Evolutionary conservation across 2,113 vertebrate species (phyloP), one percentile per base, ranked within the genome.

Genomic region (Grus americana): DNA sequence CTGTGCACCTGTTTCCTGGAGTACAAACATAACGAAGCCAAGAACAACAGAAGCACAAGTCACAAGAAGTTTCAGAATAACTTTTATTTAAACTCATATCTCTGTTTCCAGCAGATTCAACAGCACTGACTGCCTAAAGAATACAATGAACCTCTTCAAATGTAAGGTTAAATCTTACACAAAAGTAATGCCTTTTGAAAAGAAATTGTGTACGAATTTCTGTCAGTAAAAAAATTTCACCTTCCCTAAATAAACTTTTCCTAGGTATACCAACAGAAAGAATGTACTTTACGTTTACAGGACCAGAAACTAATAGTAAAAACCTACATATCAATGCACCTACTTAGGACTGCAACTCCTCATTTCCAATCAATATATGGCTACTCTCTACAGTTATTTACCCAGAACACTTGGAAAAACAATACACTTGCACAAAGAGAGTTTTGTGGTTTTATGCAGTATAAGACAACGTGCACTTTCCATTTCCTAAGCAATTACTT

Each of bases 11-110:
- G 86, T 82, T 94, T 96, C 72, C 86, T 96, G 71, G 75, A 91
- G 52, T 38, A 91, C 9, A 29, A 84, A n/a, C 29, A 50, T 52
- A 92, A 86, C 0, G 20, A 93, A 87, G 86, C 93, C 92, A 94
- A 94, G 61, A 93, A 92, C 62, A 96, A 96, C 68, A 95, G 92
- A 94, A 96, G 86, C 54, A 93, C 73, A 94, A 96, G 65, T 90
- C 93, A 5, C 47, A 84, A 78, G 55, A 73, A 72, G 79, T 95
- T 97, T 95, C 52, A 91, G 83, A 85, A 58, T 55, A 70, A 72
- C 38, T 86, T 96, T 97, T 96, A 97, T 97, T 97, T 91, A 61
- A 93, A 94, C 30, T 89, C 67, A 10, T 50, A 62, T 86, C 47
- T 86, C 47, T 89, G 52, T 84, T 95, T 94, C 83, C 94, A 95